Base-by-base conservation (phyloP, 1,140 invertebrate species). In the Solen grandis region DNA sequence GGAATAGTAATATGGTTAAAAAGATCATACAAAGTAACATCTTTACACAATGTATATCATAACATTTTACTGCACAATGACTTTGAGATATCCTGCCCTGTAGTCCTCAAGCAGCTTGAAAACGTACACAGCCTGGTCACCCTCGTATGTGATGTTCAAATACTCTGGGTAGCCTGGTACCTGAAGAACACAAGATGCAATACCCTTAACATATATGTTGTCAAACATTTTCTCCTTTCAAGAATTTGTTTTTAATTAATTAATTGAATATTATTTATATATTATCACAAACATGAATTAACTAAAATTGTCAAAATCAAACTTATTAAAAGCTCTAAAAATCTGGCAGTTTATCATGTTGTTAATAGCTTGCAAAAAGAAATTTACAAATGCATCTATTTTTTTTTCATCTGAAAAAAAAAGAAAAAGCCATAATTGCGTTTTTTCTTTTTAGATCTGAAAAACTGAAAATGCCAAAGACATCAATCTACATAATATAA, bases 101-200 rank as follows among this genome's bases (percentile, higher is more conserved):
- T 35, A 73, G 27, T 73, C 69, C 14, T 57, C 22, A n/a, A 73
- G 31, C 1, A 73, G 54, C 55, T 36, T 60, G 33, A 36, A 73
- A 13, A 25, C 19, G 38, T 73, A 73, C 3, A 73, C 55, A 19
- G 69, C 50, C 14, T 29, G 4, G 31, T 73, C 69, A 5, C 50
- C 69, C 2, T 57, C 69, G 25, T 73, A 73, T n/a, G 27, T 35
- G 52, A 73, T 73, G 54, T 73, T 73, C 14, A 35, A 73, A 4
- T 25, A 73, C 13, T 31, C 27, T 5, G 2, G 25, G 33, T 73
- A 73, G 27, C 69, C 69, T 27, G 69, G 69, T 2, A 73, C 69
- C 69, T 73, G 69, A 35, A 59, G 38, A 33, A 29, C 57, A 33
- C 2, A 8, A 35, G 27, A 2, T 59, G 22, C 4, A 57, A 57